Percentiles rank a stretch among this genome's conserved stretches.
Evolutionary conservation across 2,888 invertebrate species (phyloP).

Genomic region (Synergus umbraculus): DNA sequence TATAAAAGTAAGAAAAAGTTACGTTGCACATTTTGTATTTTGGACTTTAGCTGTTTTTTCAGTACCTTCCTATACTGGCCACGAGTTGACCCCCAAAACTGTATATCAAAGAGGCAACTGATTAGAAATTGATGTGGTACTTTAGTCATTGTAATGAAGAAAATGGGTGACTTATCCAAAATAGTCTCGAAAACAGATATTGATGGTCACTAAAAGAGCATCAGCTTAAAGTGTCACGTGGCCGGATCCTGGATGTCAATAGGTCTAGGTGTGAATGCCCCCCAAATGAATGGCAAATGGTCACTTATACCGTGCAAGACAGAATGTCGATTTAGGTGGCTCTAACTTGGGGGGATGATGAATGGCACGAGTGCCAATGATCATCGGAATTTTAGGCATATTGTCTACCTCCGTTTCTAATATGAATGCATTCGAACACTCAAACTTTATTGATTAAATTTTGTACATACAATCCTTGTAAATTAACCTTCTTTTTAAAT

Average conservation of each 20-base stretch:
- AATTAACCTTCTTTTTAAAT: background rate
- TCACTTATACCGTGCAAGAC: constrained; percentile 31
- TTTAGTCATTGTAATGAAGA: background rate
- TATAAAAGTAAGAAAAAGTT: too few relatives aligned
- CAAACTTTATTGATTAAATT: constrained; percentile 7
- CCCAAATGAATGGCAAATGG: constrained; percentile 50
- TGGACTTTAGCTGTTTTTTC: background rate
- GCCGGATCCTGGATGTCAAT: constrained; percentile 4
- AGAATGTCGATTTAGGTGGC: constrained; percentile 34
- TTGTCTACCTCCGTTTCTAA: constrained; percentile 22
- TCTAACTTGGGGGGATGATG: constrained; percentile 20
- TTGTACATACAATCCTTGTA: background rate
- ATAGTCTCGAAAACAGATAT: constrained; percentile 7
- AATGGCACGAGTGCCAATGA: constrained; percentile 22
- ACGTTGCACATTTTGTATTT: too few relatives aligned
- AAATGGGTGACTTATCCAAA: constrained; percentile 14
- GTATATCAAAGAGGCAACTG: constrained; percentile 16
- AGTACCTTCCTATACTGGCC: background rate
- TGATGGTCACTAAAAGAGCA: constrained; percentile 18
- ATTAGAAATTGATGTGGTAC: constrained; percentile 23
- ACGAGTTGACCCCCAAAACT: background rate
- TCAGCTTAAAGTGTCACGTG: constrained; percentile 24
- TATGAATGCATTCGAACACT: constrained; percentile 15
- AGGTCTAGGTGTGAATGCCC: constrained; percentile 43
- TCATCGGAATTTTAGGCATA: constrained; percentile 27